Evolutionary conservation across 2,797 vertebrate genomes (phyloP).

Genomic region (Myotis myotis): DNA sequence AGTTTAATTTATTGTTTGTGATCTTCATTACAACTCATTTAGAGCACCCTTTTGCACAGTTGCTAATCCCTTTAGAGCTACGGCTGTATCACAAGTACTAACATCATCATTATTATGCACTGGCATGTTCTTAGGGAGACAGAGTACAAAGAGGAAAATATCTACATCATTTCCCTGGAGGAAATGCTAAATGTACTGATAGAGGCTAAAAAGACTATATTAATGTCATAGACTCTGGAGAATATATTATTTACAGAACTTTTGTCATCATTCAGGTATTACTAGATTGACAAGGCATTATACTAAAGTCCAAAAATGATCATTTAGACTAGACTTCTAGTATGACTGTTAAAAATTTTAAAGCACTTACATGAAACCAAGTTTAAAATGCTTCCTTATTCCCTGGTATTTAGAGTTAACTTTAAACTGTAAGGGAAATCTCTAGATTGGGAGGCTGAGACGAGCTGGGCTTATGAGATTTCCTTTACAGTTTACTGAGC

Average conservation of each 20-base stretch:
- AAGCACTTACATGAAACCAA: not conserved
- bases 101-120: conserved; percentile 2
- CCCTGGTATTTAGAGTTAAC: not conserved
- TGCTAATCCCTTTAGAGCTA: conserved; percentile 53
- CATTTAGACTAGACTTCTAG: conserved; percentile 10
- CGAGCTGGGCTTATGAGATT: not conserved
- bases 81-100: not conserved
- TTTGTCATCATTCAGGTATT: not conserved
- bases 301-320: not conserved
- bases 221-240: not conserved
- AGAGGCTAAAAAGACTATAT: not conserved
- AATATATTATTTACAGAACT: not conserved
- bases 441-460: not conserved
- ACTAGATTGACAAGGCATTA: not conserved
- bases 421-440: not conserved
- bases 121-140: not conserved
- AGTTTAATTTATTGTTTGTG: conserved; percentile 56
- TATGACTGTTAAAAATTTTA: not conserved
- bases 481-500: not conserved
- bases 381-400: not conserved
- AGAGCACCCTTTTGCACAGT: not conserved
- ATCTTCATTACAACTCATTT: conserved; percentile 41
- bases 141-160: conserved; percentile 4
- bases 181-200: not conserved
- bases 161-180: not conserved